A percentile compares a stretch with the other conserved stretches of the same genome.
These are phyloP conservation scores for Chionodraco myersi DNA, from an alignment of 2,113 vertebrate genomes.

Conservation along the genomic window DNA sequence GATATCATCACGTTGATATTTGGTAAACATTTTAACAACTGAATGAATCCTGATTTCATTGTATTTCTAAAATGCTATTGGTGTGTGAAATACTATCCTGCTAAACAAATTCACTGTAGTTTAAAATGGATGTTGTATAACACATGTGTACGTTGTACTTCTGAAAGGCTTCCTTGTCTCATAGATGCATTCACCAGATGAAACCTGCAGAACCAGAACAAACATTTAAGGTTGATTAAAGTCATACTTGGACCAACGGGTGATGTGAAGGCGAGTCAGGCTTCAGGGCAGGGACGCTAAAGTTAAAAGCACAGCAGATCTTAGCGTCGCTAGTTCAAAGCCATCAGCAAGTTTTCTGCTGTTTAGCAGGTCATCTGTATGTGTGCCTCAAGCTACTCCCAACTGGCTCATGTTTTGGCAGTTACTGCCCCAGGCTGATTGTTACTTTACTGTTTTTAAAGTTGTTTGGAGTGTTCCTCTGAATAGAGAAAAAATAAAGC, in stretches of 20 bases:
- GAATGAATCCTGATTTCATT: not conserved
- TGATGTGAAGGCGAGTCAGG: not conserved
- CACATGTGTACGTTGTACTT: not conserved
- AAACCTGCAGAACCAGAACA: not conserved
- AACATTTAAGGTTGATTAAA: conserved; percentile 28
- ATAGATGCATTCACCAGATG: not conserved
- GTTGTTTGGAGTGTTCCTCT: too few species aligned
- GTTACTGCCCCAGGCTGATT: conserved; percentile 40
- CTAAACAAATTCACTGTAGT: not conserved
- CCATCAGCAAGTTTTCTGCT: conserved; percentile 20
- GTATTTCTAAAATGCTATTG: not conserved
- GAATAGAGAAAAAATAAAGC: too few species aligned
- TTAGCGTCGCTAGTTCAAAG: conserved; percentile 29
- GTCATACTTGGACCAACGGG: not conserved
- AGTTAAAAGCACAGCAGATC: conserved; percentile 33
- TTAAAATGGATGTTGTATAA: not conserved
- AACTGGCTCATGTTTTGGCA: conserved; percentile 60
- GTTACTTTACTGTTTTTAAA: not conserved
- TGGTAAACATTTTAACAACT: not conserved
- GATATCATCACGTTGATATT: not conserved
- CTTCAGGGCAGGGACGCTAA: conserved; percentile 4
- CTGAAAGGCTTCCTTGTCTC: not conserved
- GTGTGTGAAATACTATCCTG: not conserved
- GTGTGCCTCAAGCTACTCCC: conserved; percentile 34
- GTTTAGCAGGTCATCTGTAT: conserved; percentile 35